Evolutionary conservation across 2,888 invertebrate genomes (phyloP).

Genomic region (Julus scandinavius): DNA sequence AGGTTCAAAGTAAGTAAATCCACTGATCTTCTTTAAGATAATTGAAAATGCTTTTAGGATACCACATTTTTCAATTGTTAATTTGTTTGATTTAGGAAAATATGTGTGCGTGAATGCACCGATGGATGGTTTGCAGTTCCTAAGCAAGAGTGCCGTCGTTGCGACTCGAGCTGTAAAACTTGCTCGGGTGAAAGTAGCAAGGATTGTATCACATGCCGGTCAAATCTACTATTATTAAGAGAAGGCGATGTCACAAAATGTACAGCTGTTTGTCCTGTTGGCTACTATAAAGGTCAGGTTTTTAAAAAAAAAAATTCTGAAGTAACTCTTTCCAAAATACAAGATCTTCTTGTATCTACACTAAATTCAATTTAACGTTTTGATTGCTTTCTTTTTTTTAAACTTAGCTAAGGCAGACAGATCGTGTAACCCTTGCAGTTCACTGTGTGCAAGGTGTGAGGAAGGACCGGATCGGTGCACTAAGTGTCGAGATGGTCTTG

Average conservation of each 20-base stretch:
- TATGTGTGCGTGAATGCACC: slow-evolving; percentile 54
- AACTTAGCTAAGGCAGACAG: slow-evolving; percentile 70
- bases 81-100: slow-evolving; percentile 12
- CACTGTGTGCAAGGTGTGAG: slow-evolving; percentile 86
- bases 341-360: not conserved
- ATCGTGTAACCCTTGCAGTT: slow-evolving; percentile 81
- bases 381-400: slow-evolving; percentile 40
- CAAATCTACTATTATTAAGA: slow-evolving; percentile 73
- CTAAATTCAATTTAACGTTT: not conserved
- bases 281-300: slow-evolving; percentile 58
- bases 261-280: slow-evolving; percentile 58
- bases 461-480: slow-evolving; percentile 84
- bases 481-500: slow-evolving; percentile 87
- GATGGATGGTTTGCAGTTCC: slow-evolving; percentile 54
- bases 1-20: slow-evolving; percentile 55
- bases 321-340: too few relatives aligned
- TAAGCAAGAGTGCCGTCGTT: slow-evolving; percentile 71
- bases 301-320: not conserved
- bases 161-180: slow-evolving; percentile 75
- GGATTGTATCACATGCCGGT: slow-evolving; percentile 59
- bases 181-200: slow-evolving; percentile 70
- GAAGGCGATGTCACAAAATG: slow-evolving; percentile 57
- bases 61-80: not conserved
- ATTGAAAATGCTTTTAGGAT: not conserved
- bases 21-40: not conserved